These are phyloP conservation scores for Ichneumoninae sp. DNA, from an alignment of 2,888 invertebrate genomes.

Conservation along the genomic window DNA sequence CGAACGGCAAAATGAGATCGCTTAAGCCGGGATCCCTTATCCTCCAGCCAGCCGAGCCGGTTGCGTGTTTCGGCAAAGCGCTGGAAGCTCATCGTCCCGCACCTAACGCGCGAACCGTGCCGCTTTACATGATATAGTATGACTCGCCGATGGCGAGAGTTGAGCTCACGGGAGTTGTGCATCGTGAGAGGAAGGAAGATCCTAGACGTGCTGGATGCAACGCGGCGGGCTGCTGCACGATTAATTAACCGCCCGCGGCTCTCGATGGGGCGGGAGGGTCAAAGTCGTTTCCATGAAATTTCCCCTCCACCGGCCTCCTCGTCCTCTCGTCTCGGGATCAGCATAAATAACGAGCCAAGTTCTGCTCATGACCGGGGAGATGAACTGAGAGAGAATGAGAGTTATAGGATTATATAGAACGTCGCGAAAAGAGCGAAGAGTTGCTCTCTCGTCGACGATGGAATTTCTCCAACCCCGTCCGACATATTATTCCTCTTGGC, in stretches of 20 bases:
- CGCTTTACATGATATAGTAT: not conserved
- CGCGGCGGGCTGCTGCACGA: slow-evolving; percentile 64
- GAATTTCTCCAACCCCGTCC: slow-evolving; percentile 20
- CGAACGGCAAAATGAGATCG: not conserved
- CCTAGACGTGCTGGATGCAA: slow-evolving; percentile 27
- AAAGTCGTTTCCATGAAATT: slow-evolving; percentile 68
- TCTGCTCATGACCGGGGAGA: slow-evolving; percentile 43
- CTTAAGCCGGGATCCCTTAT: not conserved
- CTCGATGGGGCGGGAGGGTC: slow-evolving; percentile 53
- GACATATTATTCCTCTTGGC: slow-evolving; percentile 23
- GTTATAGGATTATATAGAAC: slow-evolving; percentile 33
- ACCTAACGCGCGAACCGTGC: slow-evolving; percentile 11
- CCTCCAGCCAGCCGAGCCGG: not conserved
- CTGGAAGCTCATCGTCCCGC: not conserved
- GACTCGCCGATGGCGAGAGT: slow-evolving; percentile 11
- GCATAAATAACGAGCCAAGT: slow-evolving; percentile 72
- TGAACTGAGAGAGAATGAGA: slow-evolving; percentile 34
- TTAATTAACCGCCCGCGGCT: slow-evolving; percentile 77
- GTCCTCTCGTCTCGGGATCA: slow-evolving; percentile 63
- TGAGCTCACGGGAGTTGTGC: slow-evolving; percentile 29
- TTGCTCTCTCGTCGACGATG: slow-evolving; percentile 44
- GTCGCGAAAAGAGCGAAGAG: slow-evolving; percentile 40
- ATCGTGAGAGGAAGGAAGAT: slow-evolving; percentile 35
- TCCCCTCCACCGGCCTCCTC: slow-evolving; percentile 44
- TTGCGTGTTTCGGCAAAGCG: slow-evolving; percentile 9